A percentile compares a stretch with the other conserved stretches of the same genome.
Evolutionary conservation across 2,797 vertebrate genomes (phyloP).

Genomic region (Hyperoplus lanceolatus): DNA sequence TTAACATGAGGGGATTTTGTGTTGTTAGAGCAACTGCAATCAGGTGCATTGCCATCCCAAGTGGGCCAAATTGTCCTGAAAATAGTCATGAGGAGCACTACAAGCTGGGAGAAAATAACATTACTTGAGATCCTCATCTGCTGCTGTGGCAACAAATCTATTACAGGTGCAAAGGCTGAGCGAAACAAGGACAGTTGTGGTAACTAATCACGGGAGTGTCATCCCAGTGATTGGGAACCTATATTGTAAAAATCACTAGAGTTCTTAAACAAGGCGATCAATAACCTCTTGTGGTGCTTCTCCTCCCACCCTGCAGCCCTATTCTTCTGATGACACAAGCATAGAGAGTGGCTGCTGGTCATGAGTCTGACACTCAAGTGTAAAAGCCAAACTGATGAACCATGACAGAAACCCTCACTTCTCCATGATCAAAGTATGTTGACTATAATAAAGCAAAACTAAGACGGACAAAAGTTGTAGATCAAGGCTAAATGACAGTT

Average conservation of each 20-base stretch:
- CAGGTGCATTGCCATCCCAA: conserved; percentile 66
- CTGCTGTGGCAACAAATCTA: conserved; percentile 75
- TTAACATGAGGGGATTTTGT: conserved; percentile 53
- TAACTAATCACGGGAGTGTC: conserved; percentile 65
- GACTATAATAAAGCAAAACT: background rate
- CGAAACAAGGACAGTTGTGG: conserved; percentile 51
- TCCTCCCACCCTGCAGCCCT: conserved; percentile 41
- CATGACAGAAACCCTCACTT: conserved; percentile 17
- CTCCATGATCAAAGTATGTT: conserved; percentile 11
- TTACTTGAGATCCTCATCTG: conserved; percentile 68
- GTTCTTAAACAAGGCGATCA: conserved; percentile 68
- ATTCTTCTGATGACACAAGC: conserved; percentile 72
- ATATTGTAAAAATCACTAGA: conserved; percentile 45
- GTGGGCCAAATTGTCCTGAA: conserved; percentile 70
- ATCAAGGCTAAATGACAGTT: background rate
- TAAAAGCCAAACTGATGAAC: conserved; percentile 67
- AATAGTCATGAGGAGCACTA: conserved; percentile 69
- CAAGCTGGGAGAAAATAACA: conserved; percentile 68
- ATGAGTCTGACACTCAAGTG: conserved; percentile 33
- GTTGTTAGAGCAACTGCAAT: conserved; percentile 72
- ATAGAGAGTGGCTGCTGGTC: conserved; percentile 50
- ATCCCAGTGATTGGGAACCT: conserved; percentile 63
- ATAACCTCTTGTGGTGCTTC: conserved; percentile 45
- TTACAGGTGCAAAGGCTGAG: conserved; percentile 71
- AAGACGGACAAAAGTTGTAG: background rate